A percentile compares a stretch with the other conserved stretches of the same genome.
Evolutionary conservation across 2,113 vertebrate species (phyloP).

Genomic region (Galbula dea): DNA sequence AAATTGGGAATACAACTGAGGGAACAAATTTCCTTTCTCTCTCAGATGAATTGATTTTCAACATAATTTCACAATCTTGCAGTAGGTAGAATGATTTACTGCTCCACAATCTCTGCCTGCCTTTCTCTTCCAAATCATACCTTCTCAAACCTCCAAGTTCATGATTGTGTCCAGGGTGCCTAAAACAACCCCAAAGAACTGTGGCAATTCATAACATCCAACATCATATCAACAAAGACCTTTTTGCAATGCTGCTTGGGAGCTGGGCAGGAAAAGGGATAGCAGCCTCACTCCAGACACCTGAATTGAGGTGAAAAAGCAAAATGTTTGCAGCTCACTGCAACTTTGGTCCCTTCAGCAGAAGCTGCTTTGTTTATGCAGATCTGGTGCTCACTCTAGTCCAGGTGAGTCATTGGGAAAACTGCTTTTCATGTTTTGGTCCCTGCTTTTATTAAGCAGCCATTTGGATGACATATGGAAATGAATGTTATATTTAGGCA

Average conservation of each 20-base stretch:
- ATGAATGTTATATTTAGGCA: conserved; percentile 40
- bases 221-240: background rate
- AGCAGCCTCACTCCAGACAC: background rate
- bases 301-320: background rate
- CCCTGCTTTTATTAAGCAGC: conserved; percentile 22
- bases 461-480: conserved; percentile 44
- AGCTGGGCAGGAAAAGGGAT: background rate
- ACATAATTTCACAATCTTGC: conserved; percentile 50
- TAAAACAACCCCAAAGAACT: background rate
- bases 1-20: conserved; percentile 28
- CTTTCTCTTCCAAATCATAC: background rate
- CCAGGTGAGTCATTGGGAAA: background rate
- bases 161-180: accelerated
- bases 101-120: background rate
- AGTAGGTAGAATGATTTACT: conserved; percentile 43
- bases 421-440: background rate
- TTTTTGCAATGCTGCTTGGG: background rate
- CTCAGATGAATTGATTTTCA: conserved; percentile 54
- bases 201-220: background rate
- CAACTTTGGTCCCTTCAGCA: background rate
- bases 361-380: background rate
- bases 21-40: conserved; percentile 40
- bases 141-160: background rate
- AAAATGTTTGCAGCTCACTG: background rate
- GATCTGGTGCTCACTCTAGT: background rate